phyloP scores from a whole-genome alignment of 2,888 invertebrate genomes.

The Pheosia gnoma region DNA sequence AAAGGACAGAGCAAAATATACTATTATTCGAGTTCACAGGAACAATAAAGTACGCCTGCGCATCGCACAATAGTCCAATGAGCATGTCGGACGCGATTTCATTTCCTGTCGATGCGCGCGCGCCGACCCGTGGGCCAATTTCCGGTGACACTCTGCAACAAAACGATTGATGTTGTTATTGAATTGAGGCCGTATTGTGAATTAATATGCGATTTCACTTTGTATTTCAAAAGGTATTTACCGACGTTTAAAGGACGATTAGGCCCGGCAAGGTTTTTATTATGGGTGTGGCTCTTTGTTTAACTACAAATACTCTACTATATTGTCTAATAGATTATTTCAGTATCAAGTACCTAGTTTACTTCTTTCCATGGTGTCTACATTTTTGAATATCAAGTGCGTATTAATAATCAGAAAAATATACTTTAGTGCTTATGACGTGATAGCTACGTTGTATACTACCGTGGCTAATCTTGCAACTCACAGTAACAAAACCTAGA shows the following conservation, averaged over 20 bases:
- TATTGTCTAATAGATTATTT: too few relatives aligned
- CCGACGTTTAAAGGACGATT: conserved; percentile 4
- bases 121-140: conserved; percentile 75
- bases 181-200: conserved; percentile 39
- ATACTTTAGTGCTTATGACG: too few relatives aligned
- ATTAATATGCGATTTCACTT: conserved; percentile 43
- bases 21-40: not conserved
- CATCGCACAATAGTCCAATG: conserved; percentile 71
- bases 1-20: too few relatives aligned
- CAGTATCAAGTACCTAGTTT: too few relatives aligned
- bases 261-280: not conserved
- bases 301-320: not conserved
- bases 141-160: conserved; percentile 60
- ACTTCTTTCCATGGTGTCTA: too few relatives aligned
- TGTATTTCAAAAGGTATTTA: conserved; percentile 4
- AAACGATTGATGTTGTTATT: conserved; percentile 50
- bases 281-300: conserved; percentile 3
- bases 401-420: too few relatives aligned
- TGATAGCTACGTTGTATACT: too few relatives aligned
- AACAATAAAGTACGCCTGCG: conserved; percentile 26
- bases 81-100: conserved; percentile 77
- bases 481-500: too few relatives aligned
- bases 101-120: conserved; percentile 75
- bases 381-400: too few relatives aligned
- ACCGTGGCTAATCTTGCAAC: too few relatives aligned